phyloP scores from a whole-genome alignment of 2,113 vertebrate genomes.

The Lepus timidus region DNA sequence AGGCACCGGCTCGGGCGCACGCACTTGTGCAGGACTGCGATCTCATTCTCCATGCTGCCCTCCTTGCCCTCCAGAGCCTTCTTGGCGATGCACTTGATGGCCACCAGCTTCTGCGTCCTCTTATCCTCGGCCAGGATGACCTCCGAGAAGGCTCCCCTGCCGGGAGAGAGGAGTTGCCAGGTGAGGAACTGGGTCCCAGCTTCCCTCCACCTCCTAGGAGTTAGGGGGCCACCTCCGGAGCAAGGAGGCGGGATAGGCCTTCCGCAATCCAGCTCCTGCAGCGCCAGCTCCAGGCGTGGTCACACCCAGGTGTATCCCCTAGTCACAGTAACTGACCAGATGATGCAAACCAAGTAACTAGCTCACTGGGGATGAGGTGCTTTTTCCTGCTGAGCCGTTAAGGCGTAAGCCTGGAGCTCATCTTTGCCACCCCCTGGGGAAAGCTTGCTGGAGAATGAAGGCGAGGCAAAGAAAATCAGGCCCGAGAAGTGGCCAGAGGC shows the following conservation, averaged over 20 bases:
- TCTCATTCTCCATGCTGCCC: constrained; percentile 99
- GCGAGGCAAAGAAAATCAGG: constrained; percentile 38
- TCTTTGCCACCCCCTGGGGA: constrained; percentile 1
- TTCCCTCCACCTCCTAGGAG: neutral
- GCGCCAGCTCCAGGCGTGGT: neutral
- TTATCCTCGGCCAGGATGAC: constrained; percentile 98
- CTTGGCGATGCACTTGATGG: constrained; percentile 98
- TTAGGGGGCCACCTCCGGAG: neutral
- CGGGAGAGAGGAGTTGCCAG: neutral
- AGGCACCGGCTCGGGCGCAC: constrained; percentile 72
- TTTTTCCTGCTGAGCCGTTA: constrained; percentile 28
- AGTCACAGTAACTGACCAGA: neutral
- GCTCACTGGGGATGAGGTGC: neutral
- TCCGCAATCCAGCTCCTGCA: neutral
- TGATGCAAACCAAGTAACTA: neutral
- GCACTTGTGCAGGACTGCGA: constrained; percentile 97
- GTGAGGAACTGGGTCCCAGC: neutral
- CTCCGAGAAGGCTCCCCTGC: constrained; percentile 98
- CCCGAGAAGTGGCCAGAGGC: neutral
- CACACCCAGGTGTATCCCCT: neutral
- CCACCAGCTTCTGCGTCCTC: constrained; percentile 94
- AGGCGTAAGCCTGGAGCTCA: neutral
- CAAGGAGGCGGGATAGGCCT: neutral
- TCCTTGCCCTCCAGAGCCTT: constrained; percentile 98
- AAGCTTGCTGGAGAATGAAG: constrained; percentile 29